Conservation (phyloP, 2,113 vertebrate species). For the Sorex fumeus region DNA sequence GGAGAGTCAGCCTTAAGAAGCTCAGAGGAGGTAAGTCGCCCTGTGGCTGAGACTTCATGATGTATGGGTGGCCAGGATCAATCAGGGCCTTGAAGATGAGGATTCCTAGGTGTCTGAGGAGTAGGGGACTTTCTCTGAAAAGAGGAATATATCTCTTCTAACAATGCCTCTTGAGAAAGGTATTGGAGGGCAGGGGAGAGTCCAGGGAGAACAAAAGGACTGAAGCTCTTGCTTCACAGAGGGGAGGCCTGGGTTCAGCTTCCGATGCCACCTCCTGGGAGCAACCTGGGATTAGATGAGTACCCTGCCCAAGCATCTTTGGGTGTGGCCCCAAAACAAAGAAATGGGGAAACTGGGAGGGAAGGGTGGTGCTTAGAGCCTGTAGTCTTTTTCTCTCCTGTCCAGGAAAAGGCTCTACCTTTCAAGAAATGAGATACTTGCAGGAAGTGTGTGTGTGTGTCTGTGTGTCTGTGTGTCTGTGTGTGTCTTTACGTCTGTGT, state of each 20-base stretch:
- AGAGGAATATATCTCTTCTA: background rate
- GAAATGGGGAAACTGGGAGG: constrained; percentile 36
- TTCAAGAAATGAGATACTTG: background rate
- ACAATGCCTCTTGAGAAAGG: background rate
- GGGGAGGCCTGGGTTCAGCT: too few relatives aligned
- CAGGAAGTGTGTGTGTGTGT: background rate
- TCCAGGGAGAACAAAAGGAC: too few relatives aligned
- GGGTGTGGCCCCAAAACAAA: too few relatives aligned
- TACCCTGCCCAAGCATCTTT: too few relatives aligned
- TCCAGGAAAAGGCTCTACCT: background rate
- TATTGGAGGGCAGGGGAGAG: background rate
- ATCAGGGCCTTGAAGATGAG: constrained; percentile 1
- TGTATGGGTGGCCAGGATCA: background rate
- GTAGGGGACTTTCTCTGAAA: background rate
- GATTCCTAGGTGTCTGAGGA: constrained; percentile 32
- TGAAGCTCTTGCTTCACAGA: too few relatives aligned
- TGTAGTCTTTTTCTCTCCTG: too few relatives aligned
- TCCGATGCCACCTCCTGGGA: too few relatives aligned
- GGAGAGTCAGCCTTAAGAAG: background rate
- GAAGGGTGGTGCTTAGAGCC: background rate
- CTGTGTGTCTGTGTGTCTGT: too few relatives aligned
- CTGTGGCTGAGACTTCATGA: too few relatives aligned
- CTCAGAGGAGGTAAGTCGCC: background rate
- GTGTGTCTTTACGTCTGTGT: too few relatives aligned
- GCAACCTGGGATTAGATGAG: too few relatives aligned